Conservation (phyloP, 2,113 vertebrate species). For the Xyliphius kryptos region DNA sequence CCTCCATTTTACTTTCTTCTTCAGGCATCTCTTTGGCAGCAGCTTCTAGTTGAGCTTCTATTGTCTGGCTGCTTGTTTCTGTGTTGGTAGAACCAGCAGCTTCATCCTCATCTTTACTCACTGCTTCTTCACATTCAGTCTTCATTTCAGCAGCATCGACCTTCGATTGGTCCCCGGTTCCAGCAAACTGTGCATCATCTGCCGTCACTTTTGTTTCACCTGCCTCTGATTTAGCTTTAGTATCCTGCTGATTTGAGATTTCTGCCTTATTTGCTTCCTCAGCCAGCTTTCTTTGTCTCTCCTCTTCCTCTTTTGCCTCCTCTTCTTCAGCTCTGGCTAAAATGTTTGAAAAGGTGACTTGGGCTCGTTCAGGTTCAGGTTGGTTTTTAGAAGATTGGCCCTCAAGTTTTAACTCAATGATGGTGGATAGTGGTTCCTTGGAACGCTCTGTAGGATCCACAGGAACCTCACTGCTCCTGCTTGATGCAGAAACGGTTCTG, state of each 20-base stretch:
- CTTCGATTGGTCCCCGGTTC: not conserved
- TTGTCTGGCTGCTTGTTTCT: constrained; percentile 3
- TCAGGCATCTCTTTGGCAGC: constrained; percentile 6
- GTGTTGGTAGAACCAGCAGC: not conserved
- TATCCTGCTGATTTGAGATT: constrained; percentile 30
- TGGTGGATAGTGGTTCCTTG: constrained; percentile 57
- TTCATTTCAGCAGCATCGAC: not conserved
- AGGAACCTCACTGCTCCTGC: constrained; percentile 51
- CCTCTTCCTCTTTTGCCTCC: constrained; percentile 31
- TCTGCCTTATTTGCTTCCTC: constrained; percentile 37
- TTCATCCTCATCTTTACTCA: not conserved
- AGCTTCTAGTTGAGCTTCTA: constrained; percentile 5
- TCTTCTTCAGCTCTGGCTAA: constrained; percentile 47
- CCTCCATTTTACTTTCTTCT: constrained; percentile 3
- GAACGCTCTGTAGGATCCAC: constrained; percentile 26
- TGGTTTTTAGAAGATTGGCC: constrained; percentile 26
- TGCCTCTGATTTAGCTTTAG: constrained; percentile 7
- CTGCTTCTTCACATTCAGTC: not conserved
- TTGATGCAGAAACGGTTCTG: constrained; percentile 67
- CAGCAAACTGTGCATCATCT: not conserved
- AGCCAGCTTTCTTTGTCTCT: constrained; percentile 10
- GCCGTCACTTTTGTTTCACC: not conserved
- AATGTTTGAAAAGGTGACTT: constrained; percentile 58
- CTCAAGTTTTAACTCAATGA: constrained; percentile 57
- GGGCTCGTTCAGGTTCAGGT: constrained; percentile 33